Conservation (phyloP, 2,797 vertebrate genomes). For the Alectoris magna region DNA sequence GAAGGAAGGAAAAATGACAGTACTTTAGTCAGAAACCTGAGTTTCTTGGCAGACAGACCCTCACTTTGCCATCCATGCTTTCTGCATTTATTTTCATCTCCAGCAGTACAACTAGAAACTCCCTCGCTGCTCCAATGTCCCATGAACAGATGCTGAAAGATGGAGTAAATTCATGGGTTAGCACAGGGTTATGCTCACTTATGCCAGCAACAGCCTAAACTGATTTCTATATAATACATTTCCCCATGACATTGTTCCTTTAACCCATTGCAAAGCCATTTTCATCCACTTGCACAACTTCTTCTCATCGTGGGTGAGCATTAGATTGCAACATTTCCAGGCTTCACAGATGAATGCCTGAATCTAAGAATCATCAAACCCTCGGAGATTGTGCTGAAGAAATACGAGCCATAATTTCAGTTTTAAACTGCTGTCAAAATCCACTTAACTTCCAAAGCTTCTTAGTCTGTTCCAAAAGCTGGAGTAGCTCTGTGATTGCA, state of each 20-base stretch:
- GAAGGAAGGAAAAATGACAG: neutral
- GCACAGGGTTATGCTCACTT: neutral
- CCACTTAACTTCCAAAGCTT: neutral
- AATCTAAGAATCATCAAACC: neutral
- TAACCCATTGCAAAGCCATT: neutral
- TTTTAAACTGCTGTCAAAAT: neutral
- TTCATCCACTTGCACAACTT: conserved; percentile 7
- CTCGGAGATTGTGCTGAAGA: conserved; percentile 3
- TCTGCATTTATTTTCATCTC: neutral
- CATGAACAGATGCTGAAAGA: neutral
- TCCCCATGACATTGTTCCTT: neutral
- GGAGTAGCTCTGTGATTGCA: neutral
- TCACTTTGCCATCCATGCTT: neutral
- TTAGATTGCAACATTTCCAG: neutral
- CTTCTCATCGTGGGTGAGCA: neutral
- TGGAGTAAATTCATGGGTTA: neutral
- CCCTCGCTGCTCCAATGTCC: neutral
- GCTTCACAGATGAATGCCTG: neutral
- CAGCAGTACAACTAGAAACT: neutral
- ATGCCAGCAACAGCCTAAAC: neutral
- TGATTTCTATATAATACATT: neutral
- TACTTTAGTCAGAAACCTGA: neutral
- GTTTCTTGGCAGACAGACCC: neutral
- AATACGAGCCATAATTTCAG: neutral
- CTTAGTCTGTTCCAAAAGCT: neutral